These are phyloP conservation scores for Phoeniculus purpureus DNA, from an alignment of 2,797 vertebrate genomes.

Conservation along the genomic window DNA sequence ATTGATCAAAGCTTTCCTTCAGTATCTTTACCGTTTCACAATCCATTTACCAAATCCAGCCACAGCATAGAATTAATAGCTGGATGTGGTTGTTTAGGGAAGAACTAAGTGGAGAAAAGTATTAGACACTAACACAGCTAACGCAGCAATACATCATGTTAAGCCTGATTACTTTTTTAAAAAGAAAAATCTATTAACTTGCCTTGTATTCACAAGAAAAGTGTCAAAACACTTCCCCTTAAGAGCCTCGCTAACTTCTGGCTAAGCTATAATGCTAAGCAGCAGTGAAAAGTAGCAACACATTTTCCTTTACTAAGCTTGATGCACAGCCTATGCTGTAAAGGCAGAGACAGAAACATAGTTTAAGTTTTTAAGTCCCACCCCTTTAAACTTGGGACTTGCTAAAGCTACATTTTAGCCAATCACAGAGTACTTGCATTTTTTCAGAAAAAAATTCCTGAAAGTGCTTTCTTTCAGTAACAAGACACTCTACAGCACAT, in stretches of 20 bases:
- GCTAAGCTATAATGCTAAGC: neutral
- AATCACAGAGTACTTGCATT: neutral
- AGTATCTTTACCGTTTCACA: neutral
- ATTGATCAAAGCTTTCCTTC: neutral
- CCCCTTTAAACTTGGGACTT: neutral
- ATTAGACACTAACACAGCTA: neutral
- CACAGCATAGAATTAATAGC: neutral
- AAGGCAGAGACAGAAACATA: fast-evolving
- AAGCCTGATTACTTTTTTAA: neutral
- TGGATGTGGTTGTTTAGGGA: neutral
- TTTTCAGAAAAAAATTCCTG: neutral
- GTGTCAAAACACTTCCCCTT: neutral
- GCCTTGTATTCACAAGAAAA: neutral
- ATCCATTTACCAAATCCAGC: neutral
- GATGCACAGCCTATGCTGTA: neutral
- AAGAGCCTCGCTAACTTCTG: neutral
- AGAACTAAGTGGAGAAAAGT: neutral
- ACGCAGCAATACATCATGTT: neutral
- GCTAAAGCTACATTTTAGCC: neutral
- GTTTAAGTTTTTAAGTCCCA: neutral
- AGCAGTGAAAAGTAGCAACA: neutral
- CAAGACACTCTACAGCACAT: neutral
- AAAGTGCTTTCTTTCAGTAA: neutral
- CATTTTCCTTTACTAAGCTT: neutral
- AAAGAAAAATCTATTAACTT: neutral